Evolutionary conservation across 2,797 vertebrate species (phyloP), one percentile per base, ranked within the genome.

Genomic region (Miichthys miiuy): DNA sequence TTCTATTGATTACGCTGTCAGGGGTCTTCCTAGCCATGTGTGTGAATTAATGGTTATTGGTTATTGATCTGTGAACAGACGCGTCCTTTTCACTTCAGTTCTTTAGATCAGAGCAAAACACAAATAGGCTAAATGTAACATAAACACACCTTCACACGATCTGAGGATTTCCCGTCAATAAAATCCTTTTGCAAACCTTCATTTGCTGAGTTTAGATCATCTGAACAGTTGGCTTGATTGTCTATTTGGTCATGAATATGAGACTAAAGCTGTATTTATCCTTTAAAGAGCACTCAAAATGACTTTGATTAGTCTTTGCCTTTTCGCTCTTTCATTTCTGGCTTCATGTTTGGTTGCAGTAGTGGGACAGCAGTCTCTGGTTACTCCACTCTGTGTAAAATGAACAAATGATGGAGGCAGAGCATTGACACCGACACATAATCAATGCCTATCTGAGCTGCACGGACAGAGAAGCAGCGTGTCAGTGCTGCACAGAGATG

Each of bases 401-500:
- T 77, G 83, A 85, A 78, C 18, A 68, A 85, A 60, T 42, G 82
- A 87, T 80, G 72, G 58, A 23, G 50, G 54, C 56, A 38, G 64
- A 72, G 74, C 58, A 80, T 75, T 65, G 73, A 70, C 83, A 77
- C 52, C 75, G 91, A 89, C 90, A 90, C 50, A 68, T 87, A 88
- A 90, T 92, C 88, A 68, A 92, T 89, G 82, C 62, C 83, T 73
- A 77, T 90, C 80, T 80, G 75, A 80, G 83, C 84, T 54, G 76
- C 68, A 68, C 81, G 12, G 6, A 57, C 84, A 81, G 82, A 81
- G 70, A 69, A 72, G 52, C 79, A 17, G 63, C 46, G n/a, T 82
- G 86, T 87, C 88, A 87, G 81, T 72, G 47, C 51, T 50, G 64
- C 65, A 12, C 63, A 77, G 56, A 81, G 62, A 88, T 88, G 87